Conservation (phyloP, 2,888 invertebrate genomes). For the Nasonovia ribisnigri region DNA sequence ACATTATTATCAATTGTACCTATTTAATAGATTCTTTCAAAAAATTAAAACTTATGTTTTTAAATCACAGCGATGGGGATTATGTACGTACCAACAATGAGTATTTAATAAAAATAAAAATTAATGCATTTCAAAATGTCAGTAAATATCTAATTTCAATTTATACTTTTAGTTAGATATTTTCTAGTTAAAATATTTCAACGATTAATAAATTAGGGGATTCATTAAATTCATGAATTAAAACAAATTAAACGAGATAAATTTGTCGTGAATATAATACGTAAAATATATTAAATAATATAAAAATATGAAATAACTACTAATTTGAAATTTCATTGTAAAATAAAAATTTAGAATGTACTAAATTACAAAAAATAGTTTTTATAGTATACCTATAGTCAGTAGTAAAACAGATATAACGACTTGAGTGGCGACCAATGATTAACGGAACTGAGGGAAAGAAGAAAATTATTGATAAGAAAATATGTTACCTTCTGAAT, state of each 20-base stretch:
- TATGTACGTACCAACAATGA: not conserved
- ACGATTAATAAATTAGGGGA: not conserved
- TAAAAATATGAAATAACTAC: not conserved
- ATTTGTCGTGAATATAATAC: not conserved
- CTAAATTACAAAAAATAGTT: not conserved
- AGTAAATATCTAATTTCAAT: not conserved
- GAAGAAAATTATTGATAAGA: not conserved
- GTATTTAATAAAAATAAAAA: not conserved
- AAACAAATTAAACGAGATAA: not conserved
- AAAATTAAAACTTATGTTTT: not conserved
- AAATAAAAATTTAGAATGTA: not conserved
- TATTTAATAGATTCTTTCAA: not conserved
- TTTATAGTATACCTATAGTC: not conserved
- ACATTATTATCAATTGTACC: not conserved
- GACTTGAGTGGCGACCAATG: not conserved
- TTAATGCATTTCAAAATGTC: not conserved
- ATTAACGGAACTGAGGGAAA: not conserved
- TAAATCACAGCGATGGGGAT: not conserved
- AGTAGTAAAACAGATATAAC: not conserved
- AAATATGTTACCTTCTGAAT: not conserved
- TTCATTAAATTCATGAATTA: not conserved
- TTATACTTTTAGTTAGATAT: not conserved
- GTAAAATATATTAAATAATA: not conserved
- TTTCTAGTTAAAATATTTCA: not conserved
- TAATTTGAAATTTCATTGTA: not conserved